Evolutionary conservation across 1,140 invertebrate species (phyloP).

Genomic region (Cheumatopsyche charites): DNA sequence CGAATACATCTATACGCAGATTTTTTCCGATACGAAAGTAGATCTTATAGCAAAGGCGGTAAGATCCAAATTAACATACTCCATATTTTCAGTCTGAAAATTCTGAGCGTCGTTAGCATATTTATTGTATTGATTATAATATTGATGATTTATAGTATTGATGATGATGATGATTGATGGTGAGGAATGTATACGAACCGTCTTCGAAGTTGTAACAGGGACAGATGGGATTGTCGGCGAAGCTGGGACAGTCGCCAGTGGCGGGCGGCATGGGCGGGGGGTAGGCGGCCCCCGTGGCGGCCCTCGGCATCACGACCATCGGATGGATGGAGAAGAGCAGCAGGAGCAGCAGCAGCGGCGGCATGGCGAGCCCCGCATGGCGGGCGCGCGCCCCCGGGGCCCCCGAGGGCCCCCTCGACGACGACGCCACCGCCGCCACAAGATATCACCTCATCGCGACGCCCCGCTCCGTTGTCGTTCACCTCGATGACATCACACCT

Average conservation of each 20-base stretch:
- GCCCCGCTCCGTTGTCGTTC: background rate
- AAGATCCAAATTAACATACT: too few relatives aligned
- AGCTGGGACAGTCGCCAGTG: constrained; percentile 66
- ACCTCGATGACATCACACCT: background rate
- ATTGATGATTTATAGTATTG: too few relatives aligned
- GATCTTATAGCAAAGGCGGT: too few relatives aligned
- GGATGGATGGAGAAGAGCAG: too few relatives aligned
- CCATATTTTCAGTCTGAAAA: too few relatives aligned
- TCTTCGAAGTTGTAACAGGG: constrained; percentile 91
- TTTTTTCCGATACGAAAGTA: too few relatives aligned
- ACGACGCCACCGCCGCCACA: background rate
- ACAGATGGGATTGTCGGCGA: constrained; percentile 76
- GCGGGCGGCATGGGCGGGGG: constrained; percentile 3
- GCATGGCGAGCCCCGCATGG: constrained; percentile 37
- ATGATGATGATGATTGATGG: too few relatives aligned
- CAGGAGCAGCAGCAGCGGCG: constrained; percentile 33
- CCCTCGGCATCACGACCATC: background rate
- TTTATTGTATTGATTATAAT: too few relatives aligned
- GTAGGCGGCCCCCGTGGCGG: constrained; percentile 16
- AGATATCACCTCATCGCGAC: constrained; percentile 1
- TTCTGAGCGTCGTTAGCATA: too few relatives aligned
- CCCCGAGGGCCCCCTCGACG: background rate
- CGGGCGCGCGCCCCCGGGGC: background rate
- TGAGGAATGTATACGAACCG: constrained; percentile 67
- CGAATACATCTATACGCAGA: too few relatives aligned